Evolutionary conservation across 53 echinoderm and acorn worm species (phyloP), one percentile per base, ranked within the genome.

Genomic region (Paracentrotus lividus): DNA sequence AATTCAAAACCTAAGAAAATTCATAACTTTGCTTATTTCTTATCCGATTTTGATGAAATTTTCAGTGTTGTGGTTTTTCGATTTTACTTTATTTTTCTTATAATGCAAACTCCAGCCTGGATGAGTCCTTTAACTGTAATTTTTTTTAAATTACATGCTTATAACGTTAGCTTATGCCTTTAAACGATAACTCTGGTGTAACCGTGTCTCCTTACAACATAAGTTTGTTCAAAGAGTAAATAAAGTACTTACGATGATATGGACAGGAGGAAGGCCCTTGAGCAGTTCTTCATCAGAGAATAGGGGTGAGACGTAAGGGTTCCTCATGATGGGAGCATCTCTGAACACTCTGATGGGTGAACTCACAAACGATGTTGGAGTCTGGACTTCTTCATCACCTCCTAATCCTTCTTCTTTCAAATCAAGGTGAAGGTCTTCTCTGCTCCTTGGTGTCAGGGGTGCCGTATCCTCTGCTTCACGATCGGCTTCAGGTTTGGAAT

Each of bases 241-340:
- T 18, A n/a, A n/a, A n/a, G n/a, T n/a, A 97, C 99, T 97, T 94
- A 99, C 99, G 40, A 99, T 95, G 20, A 99, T 95, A 75, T 99
- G 97, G 31, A 97, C 96, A 5, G 96, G 97, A 53, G 99, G 99
- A 1, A 99, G 95, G 66, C 97, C 99, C 85, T 96, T 96, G 51
- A 99, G 89, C 15, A 99, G 94, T 29, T 99, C 99, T 84, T 96
- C 99, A 42, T 94, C 93, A 0, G 99, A 96, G 29, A 92, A 95
- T 45, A 97, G 67, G 5, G 99, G 99, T 51, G 99, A 99, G 93
- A 99, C 94, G 94, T 99, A 99, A 5, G 96, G 95, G 56, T 99
- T 99, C 61, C 90, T 95, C 96, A 99, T 96, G 94, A 99, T 99
- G 7, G 99, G 99, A 20, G 95, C 96, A 61, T 99, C 97, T 43